Evolutionary conservation across 2,888 invertebrate genomes (phyloP), one percentile per base, ranked within the genome.

Genomic region (Leucophora obtusa): DNA sequence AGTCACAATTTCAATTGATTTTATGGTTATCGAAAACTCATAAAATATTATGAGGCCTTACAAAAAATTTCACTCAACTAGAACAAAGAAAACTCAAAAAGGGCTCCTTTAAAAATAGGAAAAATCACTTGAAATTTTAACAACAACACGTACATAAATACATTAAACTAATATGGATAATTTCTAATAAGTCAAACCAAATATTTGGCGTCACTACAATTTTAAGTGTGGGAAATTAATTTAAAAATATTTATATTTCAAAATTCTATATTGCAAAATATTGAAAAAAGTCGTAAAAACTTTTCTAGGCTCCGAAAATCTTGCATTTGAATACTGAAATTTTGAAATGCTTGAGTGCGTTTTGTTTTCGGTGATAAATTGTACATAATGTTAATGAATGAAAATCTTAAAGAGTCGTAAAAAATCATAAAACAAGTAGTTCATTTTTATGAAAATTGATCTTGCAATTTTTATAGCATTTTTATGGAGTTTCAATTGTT

Each of bases 401-500:
- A 54, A 54, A 33, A 17, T 33, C 24, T 59, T 35, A 15, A 54
- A 77, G 77, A 81, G 73, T 81, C 73, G 50, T 81, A 81, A 77
- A 80, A 77, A n/a, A 14, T 53, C 17, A 18, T 50, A n/a, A 28
- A 14, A 59, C 28, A 50, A 21, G 59, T 33, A 58, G 33, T 24
- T 60, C 7, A 51, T 33, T 58, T 1, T 10, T 59, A 60, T 74
- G 77, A 73, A 81, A 81, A 56, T n/a, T 70, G 77, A 77, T 79
- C 59, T 78, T 70, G 68, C 63, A 65, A 79, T 70, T 88, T 87
- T 87, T 84, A 88, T 87, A 81, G 84, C 74, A 76, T 86, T 88
- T 88, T 87, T 86, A 88, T 88, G 85, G 84, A 73, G 83, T 86
- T 86, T 86, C 84, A 85, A 85, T 85, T 80, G 84, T 82, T 83